Evolutionary conservation across 2,888 invertebrate species (phyloP).

Genomic region (Tenthredo amoena): DNA sequence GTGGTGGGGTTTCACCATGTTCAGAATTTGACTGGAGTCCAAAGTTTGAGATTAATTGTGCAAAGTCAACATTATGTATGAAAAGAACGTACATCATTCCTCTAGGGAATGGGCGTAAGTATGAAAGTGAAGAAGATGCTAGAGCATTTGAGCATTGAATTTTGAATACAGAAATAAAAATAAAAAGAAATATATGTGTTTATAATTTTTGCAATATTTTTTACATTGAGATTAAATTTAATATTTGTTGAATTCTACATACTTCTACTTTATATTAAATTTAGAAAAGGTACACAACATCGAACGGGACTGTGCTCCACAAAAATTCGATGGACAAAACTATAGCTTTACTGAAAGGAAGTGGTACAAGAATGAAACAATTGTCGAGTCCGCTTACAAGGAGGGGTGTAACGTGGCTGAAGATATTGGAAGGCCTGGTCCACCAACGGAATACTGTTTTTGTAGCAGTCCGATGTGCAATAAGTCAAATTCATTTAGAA

Average conservation of each 20-base stretch:
- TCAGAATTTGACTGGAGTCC: slow-evolving; percentile 87
- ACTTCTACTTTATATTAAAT: slow-evolving; percentile 3
- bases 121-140: background rate
- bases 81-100: slow-evolving; percentile 85
- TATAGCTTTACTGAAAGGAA: slow-evolving; percentile 80
- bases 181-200: no score
- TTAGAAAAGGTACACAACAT: slow-evolving; percentile 74
- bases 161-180: background rate
- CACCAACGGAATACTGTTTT: slow-evolving; percentile 86
- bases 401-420: slow-evolving; percentile 85
- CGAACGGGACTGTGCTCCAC: slow-evolving; percentile 87
- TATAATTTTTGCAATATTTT: background rate
- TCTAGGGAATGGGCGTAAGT: slow-evolving; percentile 77
- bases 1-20: slow-evolving; percentile 79
- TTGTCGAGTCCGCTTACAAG: slow-evolving; percentile 84
- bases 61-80: slow-evolving; percentile 91
- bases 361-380: slow-evolving; percentile 84
- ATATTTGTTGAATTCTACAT: background rate
- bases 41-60: slow-evolving; percentile 87
- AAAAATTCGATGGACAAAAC: slow-evolving; percentile 84
- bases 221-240: slow-evolving; percentile 21
- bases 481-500: slow-evolving; percentile 69
- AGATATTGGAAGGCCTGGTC: slow-evolving; percentile 83
- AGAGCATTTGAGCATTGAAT: background rate
- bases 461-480: slow-evolving; percentile 89